A percentile compares a stretch with the other conserved stretches of the same genome.
phyloP scores from a whole-genome alignment of 2,797 vertebrate genomes.

The Dromococcyx pavoninus region DNA sequence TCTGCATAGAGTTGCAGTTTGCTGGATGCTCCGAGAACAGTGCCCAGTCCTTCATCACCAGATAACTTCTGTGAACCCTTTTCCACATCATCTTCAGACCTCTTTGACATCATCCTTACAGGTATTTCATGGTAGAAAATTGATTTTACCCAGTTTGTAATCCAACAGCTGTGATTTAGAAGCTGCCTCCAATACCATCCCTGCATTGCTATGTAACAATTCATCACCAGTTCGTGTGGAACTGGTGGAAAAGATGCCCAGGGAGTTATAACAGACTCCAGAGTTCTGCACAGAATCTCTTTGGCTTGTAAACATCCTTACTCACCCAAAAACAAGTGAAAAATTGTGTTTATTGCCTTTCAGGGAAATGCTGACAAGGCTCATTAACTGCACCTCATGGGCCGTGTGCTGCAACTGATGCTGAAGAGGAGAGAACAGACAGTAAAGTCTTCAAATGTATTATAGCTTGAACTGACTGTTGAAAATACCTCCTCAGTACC shows the following conservation, averaged over 20 bases:
- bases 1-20: not conserved
- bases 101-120: not conserved
- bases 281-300: not conserved
- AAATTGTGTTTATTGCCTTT: not conserved
- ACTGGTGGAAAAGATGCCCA: not conserved
- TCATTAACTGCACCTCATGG: not conserved
- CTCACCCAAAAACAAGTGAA: not conserved
- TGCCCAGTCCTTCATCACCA: not conserved
- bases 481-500: not conserved
- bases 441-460: not conserved
- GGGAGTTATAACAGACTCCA: not conserved
- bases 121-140: not conserved
- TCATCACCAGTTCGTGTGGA: not conserved
- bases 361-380: constrained; percentile 8
- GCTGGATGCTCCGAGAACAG: not conserved
- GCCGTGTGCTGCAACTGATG: not conserved
- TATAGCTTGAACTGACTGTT: not conserved
- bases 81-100: not conserved
- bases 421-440: not conserved
- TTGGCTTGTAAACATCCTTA: not conserved
- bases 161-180: not conserved
- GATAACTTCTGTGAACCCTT: not conserved
- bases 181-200: not conserved
- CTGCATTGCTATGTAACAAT: not conserved
- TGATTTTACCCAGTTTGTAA: not conserved